Evolutionary conservation across 2,113 vertebrate species (phyloP), one percentile per base, ranked within the genome.

Genomic region (Hemichromis elongatus): DNA sequence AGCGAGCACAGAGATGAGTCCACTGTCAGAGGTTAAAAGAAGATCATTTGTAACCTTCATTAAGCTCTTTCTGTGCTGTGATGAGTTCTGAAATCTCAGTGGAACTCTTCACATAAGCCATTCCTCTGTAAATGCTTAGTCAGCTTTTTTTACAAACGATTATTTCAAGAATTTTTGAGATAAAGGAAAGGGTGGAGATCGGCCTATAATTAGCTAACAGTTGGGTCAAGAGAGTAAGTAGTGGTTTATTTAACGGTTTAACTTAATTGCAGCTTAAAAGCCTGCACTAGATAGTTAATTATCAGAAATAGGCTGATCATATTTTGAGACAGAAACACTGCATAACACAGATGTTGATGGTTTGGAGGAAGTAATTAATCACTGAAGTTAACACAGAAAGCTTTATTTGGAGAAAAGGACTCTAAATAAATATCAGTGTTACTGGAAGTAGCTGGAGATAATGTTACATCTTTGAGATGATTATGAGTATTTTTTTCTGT

Each of bases 141-240:
- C 3, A 0, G 55, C 14, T 28, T 55, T 7, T 11, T 13, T 5
- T 56, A 2, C 18, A 26, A 59, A 59, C 18, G 30, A 18, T 30
- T 5, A 14, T 59, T 59, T 59, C 3, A 59, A 18, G 26, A 30
- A 18, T 59, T 30, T 59, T 59, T 30, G 26, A 59, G 28, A 59
- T 30, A 59, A 59, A 59, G 18, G 28, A 14, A 59, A 30, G 1
- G 28, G 30, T 59, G 14, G 5, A 0, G 56, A 33, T 33, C 1
- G 8, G 14, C 3, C 28, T 59, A 33, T 33, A 30, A 59, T 33
- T 59, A 59, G 56, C 28, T 10, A 59, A 59, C 0, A 8, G 14
- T 5, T 59, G 56, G 14, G 28, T 59, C 56, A 18, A 9, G n/a
- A n/a, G n/a, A n/a, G n/a, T 33, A 59, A 33, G 14, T 10, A 59